Conservation (phyloP, 2,797 vertebrate genomes). For the Prionace glauca region DNA sequence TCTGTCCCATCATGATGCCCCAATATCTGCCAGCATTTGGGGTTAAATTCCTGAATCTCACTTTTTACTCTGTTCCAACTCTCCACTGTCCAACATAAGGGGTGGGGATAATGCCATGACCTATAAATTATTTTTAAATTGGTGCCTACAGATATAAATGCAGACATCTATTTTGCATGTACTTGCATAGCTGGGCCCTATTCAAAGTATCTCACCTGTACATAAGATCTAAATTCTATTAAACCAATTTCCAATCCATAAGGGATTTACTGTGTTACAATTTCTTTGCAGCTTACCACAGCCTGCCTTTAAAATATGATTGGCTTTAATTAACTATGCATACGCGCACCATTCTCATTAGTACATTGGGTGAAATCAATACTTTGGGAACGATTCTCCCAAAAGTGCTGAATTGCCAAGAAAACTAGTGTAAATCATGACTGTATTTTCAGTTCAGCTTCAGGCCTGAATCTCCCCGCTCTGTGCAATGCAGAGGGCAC, state of each 20-base stretch:
- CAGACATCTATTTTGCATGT: not conserved
- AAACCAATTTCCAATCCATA: not conserved
- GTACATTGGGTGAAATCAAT: slow-evolving; percentile 2
- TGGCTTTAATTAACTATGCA: slow-evolving; percentile 3
- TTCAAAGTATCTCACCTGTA: not conserved
- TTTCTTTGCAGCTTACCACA: not conserved
- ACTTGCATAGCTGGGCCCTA: not conserved
- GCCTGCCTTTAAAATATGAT: not conserved
- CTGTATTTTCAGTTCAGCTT: too few species aligned
- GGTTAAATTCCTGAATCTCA: not conserved
- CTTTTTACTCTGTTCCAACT: not conserved
- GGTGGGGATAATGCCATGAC: not conserved
- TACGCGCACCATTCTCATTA: not conserved
- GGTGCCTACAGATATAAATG: not conserved
- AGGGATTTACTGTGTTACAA: not conserved
- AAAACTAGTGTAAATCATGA: too few species aligned
- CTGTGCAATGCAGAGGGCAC: too few species aligned
- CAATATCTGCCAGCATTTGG: not conserved
- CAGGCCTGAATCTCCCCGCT: too few species aligned
- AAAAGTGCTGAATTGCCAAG: too few species aligned
- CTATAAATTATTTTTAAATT: not conserved
- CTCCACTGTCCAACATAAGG: too few species aligned
- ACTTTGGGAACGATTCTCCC: not conserved
- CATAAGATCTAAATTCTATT: not conserved
- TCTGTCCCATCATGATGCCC: not conserved